phyloP scores from a whole-genome alignment of 2,797 vertebrate genomes.

The Orientallactaga sibirica region DNA sequence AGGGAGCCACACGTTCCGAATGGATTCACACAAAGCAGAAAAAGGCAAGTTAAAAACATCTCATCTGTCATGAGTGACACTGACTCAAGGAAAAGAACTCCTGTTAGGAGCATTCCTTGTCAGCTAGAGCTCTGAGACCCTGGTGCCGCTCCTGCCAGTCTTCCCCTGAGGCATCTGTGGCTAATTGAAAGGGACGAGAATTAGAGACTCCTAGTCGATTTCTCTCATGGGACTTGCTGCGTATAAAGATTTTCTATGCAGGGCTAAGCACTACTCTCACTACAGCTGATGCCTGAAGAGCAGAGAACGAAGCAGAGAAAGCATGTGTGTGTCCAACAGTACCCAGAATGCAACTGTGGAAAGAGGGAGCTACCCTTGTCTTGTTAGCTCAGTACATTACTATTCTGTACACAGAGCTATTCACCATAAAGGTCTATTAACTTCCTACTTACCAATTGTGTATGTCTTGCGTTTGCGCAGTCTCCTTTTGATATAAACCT shows the following conservation, averaged over 20 bases:
- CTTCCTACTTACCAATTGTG: slow-evolving; percentile 37
- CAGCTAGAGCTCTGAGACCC: background rate
- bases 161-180: slow-evolving; percentile 76
- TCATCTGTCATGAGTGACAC: slow-evolving; percentile 51
- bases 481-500: slow-evolving; percentile 62
- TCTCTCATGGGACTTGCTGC: slow-evolving; percentile 81
- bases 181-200: slow-evolving; percentile 84
- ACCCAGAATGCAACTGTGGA: slow-evolving; percentile 44
- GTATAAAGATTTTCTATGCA: slow-evolving; percentile 84
- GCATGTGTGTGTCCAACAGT: slow-evolving; percentile 61
- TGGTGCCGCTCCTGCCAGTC: slow-evolving; percentile 68
- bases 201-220: slow-evolving; percentile 82
- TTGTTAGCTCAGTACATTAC: slow-evolving; percentile 61
- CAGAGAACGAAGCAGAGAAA: slow-evolving; percentile 76
- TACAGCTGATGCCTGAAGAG: slow-evolving; percentile 82
- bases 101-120: background rate
- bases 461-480: slow-evolving; percentile 52
- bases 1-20: slow-evolving; percentile 18
- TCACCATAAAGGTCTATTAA: slow-evolving; percentile 48
- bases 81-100: slow-evolving; percentile 61
- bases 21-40: background rate
- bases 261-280: slow-evolving; percentile 79
- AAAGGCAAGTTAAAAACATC: background rate
- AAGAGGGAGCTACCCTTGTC: slow-evolving; percentile 24
- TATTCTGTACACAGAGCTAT: slow-evolving; percentile 53